These are phyloP conservation scores for Pelusios castaneus DNA, from an alignment of 2,113 vertebrate genomes.

Conservation along the genomic window DNA sequence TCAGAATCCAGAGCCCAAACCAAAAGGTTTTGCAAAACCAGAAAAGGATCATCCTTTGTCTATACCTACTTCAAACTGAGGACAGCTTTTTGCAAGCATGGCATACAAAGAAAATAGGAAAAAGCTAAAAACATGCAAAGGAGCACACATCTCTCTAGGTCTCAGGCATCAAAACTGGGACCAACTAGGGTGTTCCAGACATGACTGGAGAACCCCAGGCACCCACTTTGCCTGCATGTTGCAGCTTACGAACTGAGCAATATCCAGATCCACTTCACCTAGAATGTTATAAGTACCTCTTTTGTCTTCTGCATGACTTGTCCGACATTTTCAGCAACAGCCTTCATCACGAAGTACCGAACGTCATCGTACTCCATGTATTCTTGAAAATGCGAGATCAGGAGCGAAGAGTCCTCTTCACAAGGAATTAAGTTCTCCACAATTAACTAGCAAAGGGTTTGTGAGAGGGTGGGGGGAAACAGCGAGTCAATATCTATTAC, in stretches of 20 bases:
- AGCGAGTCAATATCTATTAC: not conserved
- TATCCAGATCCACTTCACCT: not conserved
- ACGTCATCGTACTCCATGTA: slow-evolving; percentile 88
- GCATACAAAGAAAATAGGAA: fast-evolving
- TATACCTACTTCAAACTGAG: not conserved
- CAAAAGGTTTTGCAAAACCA: not conserved
- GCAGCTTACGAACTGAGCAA: fast-evolving
- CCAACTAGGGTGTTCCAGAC: not conserved
- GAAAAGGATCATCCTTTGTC: fast-evolving
- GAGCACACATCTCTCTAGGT: not conserved
- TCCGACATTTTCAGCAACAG: slow-evolving; percentile 65
- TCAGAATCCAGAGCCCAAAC: not conserved
- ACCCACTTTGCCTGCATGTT: fast-evolving
- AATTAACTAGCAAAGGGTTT: slow-evolving; percentile 73
- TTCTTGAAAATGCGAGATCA: slow-evolving; percentile 90
- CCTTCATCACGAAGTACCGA: slow-evolving; percentile 89
- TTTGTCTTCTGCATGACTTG: slow-evolving; percentile 81
- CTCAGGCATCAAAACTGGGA: not conserved
- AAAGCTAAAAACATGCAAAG: not conserved
- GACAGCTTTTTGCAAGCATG: no score
- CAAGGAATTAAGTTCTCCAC: slow-evolving; percentile 81
- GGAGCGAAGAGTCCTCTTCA: slow-evolving; percentile 76
- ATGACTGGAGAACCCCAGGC: no score
- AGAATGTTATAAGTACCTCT: slow-evolving; percentile 70
- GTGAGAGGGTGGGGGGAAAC: no score